Conservation (phyloP, 2,113 vertebrate species). For the Vicugna pacos region DNA sequence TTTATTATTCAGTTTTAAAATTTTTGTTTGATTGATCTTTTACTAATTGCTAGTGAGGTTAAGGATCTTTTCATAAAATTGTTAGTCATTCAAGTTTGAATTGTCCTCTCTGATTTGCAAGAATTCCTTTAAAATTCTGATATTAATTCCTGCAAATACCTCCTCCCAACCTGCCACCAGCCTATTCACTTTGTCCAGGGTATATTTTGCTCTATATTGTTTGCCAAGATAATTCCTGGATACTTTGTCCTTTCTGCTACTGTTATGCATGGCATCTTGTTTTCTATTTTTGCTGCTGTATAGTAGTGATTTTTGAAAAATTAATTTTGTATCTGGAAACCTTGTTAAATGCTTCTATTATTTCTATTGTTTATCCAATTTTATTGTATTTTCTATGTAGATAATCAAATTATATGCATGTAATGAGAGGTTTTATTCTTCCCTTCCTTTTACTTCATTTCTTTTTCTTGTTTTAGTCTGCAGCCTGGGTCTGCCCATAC, state of each 20-base stretch:
- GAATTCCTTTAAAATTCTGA: slow-evolving; percentile 14
- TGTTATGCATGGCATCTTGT: neutral
- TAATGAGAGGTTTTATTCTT: slow-evolving; percentile 7
- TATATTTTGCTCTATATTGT: neutral
- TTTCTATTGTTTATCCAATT: slow-evolving; percentile 16
- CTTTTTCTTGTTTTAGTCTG: neutral
- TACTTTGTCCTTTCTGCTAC: neutral
- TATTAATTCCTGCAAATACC: neutral
- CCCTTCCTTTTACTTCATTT: slow-evolving; percentile 5
- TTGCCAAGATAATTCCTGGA: neutral
- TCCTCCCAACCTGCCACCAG: neutral
- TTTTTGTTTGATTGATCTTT: slow-evolving; percentile 48
- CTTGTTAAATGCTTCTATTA: slow-evolving; percentile 28
- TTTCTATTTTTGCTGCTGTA: neutral
- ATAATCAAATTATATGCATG: slow-evolving; percentile 32
- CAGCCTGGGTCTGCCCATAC: neutral
- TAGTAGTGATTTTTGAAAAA: slow-evolving; percentile 34
- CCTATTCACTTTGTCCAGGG: neutral
- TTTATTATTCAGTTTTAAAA: slow-evolving; percentile 33
- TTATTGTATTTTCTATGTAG: slow-evolving; percentile 35
- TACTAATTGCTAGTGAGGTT: neutral
- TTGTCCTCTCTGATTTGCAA: neutral
- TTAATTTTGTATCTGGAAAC: neutral
- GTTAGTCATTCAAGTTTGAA: neutral
- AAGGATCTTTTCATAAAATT: slow-evolving; percentile 41